phyloP scores from a whole-genome alignment of 2,113 vertebrate genomes.

The Acanthochromis polyacanthus region DNA sequence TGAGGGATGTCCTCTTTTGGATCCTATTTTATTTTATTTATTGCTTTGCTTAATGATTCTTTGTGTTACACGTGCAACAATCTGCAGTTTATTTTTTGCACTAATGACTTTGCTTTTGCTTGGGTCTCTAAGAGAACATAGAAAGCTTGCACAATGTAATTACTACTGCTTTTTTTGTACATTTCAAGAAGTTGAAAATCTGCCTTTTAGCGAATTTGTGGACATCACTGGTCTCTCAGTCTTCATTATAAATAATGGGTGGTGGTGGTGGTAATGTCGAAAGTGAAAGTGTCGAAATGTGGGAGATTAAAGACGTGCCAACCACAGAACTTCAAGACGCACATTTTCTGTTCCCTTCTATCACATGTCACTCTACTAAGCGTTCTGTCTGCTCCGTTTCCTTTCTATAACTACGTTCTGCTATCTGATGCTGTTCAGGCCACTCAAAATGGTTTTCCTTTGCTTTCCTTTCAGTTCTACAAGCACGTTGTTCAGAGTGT shows the following conservation, averaged over 20 bases:
- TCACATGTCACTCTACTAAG: not conserved
- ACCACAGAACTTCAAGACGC: not conserved
- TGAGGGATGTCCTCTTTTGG: no score
- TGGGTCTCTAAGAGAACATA: no score
- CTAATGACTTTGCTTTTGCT: no score
- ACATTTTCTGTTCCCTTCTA: not conserved
- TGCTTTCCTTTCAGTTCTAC: slow-evolving; percentile 92
- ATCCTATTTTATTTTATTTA: no score
- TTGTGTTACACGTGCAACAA: no score
- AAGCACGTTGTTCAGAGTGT: slow-evolving; percentile 99
- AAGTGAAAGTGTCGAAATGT: no score
- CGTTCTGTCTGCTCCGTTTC: not conserved
- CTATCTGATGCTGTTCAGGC: not conserved
- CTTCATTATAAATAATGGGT: not conserved
- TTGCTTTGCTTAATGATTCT: no score
- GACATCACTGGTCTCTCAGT: not conserved
- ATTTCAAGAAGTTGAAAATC: not conserved
- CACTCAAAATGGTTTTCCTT: slow-evolving; percentile 20
- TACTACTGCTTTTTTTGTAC: no score
- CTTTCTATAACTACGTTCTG: not conserved
- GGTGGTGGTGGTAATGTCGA: not conserved
- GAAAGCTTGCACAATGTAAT: no score
- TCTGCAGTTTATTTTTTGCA: no score
- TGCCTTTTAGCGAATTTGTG: not conserved
- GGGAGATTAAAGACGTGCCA: not conserved